Evolutionary conservation across 2,113 vertebrate species (phyloP), one percentile per base, ranked within the genome.

Genomic region (Ellobius talpinus): DNA sequence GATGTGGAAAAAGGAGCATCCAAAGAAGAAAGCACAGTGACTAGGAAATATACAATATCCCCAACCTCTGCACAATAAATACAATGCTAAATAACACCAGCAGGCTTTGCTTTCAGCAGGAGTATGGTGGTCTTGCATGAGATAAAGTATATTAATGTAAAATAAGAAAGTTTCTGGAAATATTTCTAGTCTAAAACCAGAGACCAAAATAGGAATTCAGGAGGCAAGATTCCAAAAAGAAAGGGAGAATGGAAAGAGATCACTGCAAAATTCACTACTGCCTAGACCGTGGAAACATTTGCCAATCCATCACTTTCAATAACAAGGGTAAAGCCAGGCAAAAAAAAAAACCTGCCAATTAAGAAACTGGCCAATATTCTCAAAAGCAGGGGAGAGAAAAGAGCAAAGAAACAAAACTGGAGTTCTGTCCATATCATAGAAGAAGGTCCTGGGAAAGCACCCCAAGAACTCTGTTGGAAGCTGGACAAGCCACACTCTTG

Each of bases 21-120:
- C 66, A 90, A 33, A 96, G 70, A 93, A 82, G 11, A 94, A 96
- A 96, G 81, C 36, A 82, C 2, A 66, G 17, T 58, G 36, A n/a
- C 9, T 31, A 76, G 14, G 73, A 81, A 55, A 90, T 94, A 45
- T 1, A 52, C 52, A 78, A 33, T 39, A 50, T 50, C 33, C 23
- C 39, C 73, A 87, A 78, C 1, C 11, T 79, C 9, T 85, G 21
- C 70, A 88, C 0, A 78, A 73, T 91, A 76, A 86, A 79, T 82
- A 31, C 1, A 4, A 85, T 1, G 8, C 23, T 39, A 85, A 93
- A 95, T 76, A 74, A 79, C 5, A 74, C 52, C 45, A 79, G 14
- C 63, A 21, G 0, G 1, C 42, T 17, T 90, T 45, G 6, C 26
- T 58, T 95, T 14, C 78, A 52, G 9, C 10, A 52, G 39, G 1